Evolutionary conservation across 2,113 vertebrate genomes (phyloP).

Genomic region (Hystrix cristata): DNA sequence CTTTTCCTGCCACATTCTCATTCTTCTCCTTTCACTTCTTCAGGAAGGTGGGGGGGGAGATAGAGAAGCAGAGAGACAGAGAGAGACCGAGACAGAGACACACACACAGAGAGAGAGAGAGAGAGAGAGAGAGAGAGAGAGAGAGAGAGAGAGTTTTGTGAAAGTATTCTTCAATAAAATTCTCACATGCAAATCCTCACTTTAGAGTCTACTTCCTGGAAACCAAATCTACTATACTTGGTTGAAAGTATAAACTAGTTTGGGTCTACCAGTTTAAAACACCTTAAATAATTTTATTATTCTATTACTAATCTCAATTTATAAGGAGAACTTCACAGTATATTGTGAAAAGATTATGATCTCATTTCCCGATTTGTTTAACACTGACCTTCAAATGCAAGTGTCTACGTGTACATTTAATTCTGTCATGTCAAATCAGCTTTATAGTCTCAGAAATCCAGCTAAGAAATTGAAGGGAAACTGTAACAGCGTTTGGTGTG

Average conservation of each 20-base stretch:
- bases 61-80: no score
- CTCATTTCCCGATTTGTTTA: background rate
- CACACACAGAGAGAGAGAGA: no score
- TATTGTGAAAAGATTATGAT: background rate
- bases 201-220: background rate
- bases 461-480: constrained; percentile 3
- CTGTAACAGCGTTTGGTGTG: background rate
- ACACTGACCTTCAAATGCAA: background rate
- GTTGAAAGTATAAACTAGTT: constrained; percentile 23
- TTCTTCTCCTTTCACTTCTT: background rate
- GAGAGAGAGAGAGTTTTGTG: background rate
- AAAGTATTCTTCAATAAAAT: background rate
- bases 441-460: background rate
- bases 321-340: background rate
- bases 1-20: background rate
- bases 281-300: background rate
- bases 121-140: no score
- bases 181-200: background rate
- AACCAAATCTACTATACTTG: background rate
- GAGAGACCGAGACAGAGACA: no score
- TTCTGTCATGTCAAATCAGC: constrained; percentile 3
- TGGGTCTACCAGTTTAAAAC: background rate
- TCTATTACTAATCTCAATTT: background rate
- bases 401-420: background rate
- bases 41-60: background rate